phyloP scores from a whole-genome alignment of 2,888 invertebrate species.

The Pocota personata region DNA sequence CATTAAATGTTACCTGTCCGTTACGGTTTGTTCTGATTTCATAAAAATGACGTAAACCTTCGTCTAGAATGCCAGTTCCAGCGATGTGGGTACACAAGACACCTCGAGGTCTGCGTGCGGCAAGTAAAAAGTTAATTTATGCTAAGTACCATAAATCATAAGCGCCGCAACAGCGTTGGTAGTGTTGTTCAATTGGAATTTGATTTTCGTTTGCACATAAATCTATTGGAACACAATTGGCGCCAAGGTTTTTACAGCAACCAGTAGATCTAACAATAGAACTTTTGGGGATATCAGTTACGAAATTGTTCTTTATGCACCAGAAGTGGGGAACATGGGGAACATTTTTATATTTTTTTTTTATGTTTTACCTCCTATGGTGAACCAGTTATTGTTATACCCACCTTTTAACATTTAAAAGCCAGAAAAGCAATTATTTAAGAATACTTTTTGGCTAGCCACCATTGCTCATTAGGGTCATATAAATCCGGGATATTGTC shows the following conservation, averaged over 20 bases:
- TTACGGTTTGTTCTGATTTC: constrained; percentile 56
- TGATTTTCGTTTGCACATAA: constrained; percentile 13
- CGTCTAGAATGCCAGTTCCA: constrained; percentile 1
- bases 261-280: not conserved
- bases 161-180: not conserved
- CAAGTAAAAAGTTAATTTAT: constrained; percentile 43
- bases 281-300: constrained; percentile 3
- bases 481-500: not conserved
- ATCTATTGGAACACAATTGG: constrained; percentile 38
- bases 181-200: constrained; percentile 19
- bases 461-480: not conserved
- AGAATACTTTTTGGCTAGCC: not conserved
- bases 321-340: not conserved
- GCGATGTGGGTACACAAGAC: not conserved
- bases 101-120: constrained; percentile 13
- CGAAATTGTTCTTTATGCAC: not conserved
- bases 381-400: not conserved
- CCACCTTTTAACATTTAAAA: not conserved
- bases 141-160: constrained; percentile 52
- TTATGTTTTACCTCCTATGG: not conserved
- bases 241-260: constrained; percentile 32
- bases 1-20: constrained; percentile 18
- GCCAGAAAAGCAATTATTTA: not conserved
- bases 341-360: not conserved
- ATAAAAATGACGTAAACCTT: constrained; percentile 42